Evolutionary conservation across 2,888 invertebrate genomes (phyloP), one percentile per base, ranked within the genome.

Genomic region (Mayetiola destructor): DNA sequence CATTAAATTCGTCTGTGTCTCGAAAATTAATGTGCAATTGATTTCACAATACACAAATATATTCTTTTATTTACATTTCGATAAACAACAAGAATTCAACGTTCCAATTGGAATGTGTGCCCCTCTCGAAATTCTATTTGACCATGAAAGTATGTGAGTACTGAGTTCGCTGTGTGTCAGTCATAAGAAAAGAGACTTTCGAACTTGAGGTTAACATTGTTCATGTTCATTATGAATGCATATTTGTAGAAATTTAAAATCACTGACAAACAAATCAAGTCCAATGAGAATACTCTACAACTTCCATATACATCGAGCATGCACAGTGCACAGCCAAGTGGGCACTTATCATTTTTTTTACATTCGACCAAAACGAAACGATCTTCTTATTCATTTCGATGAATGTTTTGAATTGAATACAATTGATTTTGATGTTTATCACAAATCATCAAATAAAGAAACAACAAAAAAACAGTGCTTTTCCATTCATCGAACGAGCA

Each of bases 201-300:
- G n/a, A n/a, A n/a, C n/a, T n/a, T n/a, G n/a, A n/a, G n/a, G n/a
- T n/a, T n/a, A n/a, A n/a, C n/a, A n/a, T n/a, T n/a, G n/a, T n/a
- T n/a, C n/a, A n/a, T n/a, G n/a, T n/a, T n/a, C n/a, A n/a, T n/a
- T n/a, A n/a, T n/a, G n/a, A n/a, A n/a, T n/a, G n/a, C 23, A 48
- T 48, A 48, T 48, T 48, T 48, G 48, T 48, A 48, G 48, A 48
- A 48, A 48, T 48, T n/a, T 16, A 48, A 48, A 48, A n/a, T 14
- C 23, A 48, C 42, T 42, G 42, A 42, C 48, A 48, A 48, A 48
- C 27, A 48, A 48, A 48, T n/a, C n/a, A n/a, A n/a, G n/a, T n/a
- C n/a, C n/a, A 27, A 16, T 48, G 27, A 48, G 48, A 48, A 48
- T 27, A n/a, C n/a, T 14, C 6, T 48, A n/a, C n/a, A n/a, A n/a